A percentile compares a stretch with the other conserved stretches of the same genome.
phyloP scores from a whole-genome alignment of 2,888 invertebrate species.

The Choreutis nemorana region DNA sequence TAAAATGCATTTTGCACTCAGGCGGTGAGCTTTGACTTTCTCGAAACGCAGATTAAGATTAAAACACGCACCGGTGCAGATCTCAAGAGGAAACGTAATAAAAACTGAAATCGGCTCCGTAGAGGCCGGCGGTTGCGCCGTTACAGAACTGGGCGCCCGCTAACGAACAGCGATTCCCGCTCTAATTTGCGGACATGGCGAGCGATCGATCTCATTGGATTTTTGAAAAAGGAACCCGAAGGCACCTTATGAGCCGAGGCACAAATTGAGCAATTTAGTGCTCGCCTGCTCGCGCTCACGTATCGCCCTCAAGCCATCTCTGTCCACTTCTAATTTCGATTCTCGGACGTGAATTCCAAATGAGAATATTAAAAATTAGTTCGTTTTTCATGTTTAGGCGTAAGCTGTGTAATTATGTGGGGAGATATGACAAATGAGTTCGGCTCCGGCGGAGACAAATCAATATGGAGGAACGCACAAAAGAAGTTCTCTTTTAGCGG shows the following conservation, averaged over 20 bases:
- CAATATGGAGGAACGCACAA: conserved; percentile 10
- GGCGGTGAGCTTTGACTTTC: conserved; percentile 46
- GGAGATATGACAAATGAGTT: conserved; percentile 20
- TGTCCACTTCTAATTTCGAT: conserved; percentile 22
- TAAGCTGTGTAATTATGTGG: conserved; percentile 21
- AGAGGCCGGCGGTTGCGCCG: conserved; percentile 19
- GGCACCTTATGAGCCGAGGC: conserved; percentile 43
- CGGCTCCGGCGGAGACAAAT: conserved; percentile 20
- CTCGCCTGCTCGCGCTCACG: conserved; percentile 31
- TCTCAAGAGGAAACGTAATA: conserved; percentile 11
- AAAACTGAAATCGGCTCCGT: conserved; percentile 14
- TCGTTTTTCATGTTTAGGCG: conserved; percentile 24
- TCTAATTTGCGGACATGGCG: conserved; percentile 64
- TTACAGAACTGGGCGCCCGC: conserved; percentile 18
- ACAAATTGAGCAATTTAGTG: conserved; percentile 64
- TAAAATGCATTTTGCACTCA: conserved; percentile 45
- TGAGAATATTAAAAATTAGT: conserved; percentile 37
- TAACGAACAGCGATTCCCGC: conserved; percentile 61
- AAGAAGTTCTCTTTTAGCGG: neutral
- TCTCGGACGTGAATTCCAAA: conserved; percentile 28
- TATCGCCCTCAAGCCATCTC: conserved; percentile 22
- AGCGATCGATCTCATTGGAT: conserved; percentile 64
- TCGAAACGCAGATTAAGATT: conserved; percentile 37
- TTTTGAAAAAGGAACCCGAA: conserved; percentile 56
- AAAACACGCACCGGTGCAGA: conserved; percentile 18